These are phyloP conservation scores for Marisa cornuarietis DNA, from an alignment of 1,140 invertebrate genomes.

Conservation along the genomic window DNA sequence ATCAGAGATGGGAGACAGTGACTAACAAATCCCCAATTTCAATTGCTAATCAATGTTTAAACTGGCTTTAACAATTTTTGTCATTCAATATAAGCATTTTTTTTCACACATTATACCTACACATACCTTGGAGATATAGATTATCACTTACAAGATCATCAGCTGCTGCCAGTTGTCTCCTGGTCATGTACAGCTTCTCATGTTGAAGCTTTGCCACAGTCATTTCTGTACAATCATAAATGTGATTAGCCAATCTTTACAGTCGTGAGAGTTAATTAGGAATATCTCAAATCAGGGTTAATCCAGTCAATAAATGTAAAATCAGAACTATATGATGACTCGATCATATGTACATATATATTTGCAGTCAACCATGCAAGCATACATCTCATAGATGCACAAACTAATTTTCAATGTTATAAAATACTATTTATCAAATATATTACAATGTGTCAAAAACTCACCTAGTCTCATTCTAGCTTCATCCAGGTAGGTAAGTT, in stretches of 20 bases:
- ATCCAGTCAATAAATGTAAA: not conserved
- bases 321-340: not conserved
- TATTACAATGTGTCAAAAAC: not conserved
- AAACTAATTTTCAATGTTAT: not conserved
- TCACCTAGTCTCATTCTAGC: conserved; percentile 30
- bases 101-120: too few relatives aligned
- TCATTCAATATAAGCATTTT: too few relatives aligned
- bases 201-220: conserved; percentile 32
- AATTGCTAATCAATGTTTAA: too few relatives aligned
- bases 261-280: too few relatives aligned
- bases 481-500: conserved; percentile 28
- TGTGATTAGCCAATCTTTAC: not conserved
- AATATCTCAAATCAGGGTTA: too few relatives aligned
- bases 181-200: conserved; percentile 31
- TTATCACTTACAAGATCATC: conserved; percentile 13
- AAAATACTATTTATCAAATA: not conserved
- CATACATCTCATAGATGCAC: not conserved
- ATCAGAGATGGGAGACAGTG: too few relatives aligned
- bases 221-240: conserved; percentile 25
- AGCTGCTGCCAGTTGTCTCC: conserved; percentile 28
- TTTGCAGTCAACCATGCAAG: not conserved
- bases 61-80: too few relatives aligned
- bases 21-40: too few relatives aligned
- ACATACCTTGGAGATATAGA: not conserved
- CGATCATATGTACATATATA: not conserved